Percentiles rank a stretch among this genome's conserved stretches.
phyloP scores from a whole-genome alignment of 2,113 vertebrate genomes.

The Chrysemys picta region DNA sequence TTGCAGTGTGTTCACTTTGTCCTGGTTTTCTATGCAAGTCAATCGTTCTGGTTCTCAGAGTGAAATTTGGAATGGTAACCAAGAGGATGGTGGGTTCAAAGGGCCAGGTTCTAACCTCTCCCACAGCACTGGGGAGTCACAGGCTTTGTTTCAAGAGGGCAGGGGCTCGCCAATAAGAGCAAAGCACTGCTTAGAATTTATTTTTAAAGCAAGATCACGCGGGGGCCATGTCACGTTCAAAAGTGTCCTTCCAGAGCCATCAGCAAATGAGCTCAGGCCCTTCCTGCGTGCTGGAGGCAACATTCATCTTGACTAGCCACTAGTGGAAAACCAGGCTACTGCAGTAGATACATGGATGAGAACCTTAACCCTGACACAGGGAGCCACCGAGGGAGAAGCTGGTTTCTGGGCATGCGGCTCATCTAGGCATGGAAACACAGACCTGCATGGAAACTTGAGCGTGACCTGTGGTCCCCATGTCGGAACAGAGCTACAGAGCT shows the following conservation, averaged over 20 bases:
- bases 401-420: neutral
- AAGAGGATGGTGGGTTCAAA: neutral
- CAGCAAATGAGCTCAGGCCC: neutral
- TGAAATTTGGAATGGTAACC: neutral
- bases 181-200: neutral
- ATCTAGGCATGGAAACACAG: neutral
- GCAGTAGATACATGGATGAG: neutral
- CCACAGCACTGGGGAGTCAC: neutral
- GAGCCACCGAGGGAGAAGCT: neutral
- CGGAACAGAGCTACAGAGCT: neutral
- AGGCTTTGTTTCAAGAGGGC: neutral
- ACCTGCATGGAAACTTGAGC: neutral
- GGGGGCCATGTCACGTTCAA: neutral
- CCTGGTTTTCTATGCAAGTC: neutral
- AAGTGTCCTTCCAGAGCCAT: neutral
- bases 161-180: neutral
- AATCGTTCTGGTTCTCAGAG: neutral
- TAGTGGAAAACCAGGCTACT: neutral
- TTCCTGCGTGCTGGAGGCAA: neutral
- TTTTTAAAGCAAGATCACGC: neutral
- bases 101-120: too few relatives aligned
- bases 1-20: neutral
- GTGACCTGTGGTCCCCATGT: neutral
- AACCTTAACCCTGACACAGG: neutral
- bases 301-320: neutral